These are phyloP conservation scores for Lepidonotus clava DNA, from an alignment of 2,888 invertebrate species.

Conservation along the genomic window DNA sequence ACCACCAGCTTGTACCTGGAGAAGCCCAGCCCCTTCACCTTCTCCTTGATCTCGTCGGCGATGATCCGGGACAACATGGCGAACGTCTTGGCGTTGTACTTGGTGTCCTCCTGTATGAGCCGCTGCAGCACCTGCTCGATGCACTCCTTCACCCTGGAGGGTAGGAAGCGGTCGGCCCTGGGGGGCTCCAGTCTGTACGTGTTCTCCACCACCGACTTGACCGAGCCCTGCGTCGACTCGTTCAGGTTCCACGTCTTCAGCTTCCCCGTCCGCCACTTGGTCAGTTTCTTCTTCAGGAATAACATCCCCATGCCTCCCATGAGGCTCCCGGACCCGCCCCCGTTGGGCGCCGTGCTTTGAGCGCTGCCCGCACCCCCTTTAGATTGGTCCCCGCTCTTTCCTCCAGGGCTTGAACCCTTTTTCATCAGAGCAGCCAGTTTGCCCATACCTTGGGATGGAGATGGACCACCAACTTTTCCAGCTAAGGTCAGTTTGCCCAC, in stretches of 20 bases:
- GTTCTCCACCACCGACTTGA: conserved; percentile 27
- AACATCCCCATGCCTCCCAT: background rate
- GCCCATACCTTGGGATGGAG: background rate
- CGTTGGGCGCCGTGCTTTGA: background rate
- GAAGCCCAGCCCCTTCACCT: conserved; percentile 42
- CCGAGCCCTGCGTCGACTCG: conserved; percentile 38
- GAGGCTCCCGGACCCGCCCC: background rate
- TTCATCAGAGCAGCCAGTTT: conserved; percentile 23
- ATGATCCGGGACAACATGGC: background rate
- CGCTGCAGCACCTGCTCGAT: background rate
- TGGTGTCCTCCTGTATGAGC: background rate
- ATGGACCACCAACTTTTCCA: background rate
- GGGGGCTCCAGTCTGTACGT: conserved; percentile 32
- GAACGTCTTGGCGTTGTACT: conserved; percentile 6
- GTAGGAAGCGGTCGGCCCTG: background rate
- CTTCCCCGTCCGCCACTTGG: conserved; percentile 30
- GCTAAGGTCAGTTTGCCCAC: background rate
- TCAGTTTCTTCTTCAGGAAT: conserved; percentile 24
- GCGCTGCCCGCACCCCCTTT: background rate
- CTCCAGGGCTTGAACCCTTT: background rate
- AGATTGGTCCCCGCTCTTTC: background rate
- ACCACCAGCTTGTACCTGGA: conserved; percentile 45
- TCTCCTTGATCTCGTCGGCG: conserved; percentile 43
- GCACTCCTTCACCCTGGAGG: background rate
- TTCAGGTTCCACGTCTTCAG: conserved; percentile 47